Base-by-base conservation (phyloP, 2,113 vertebrate genomes). In the Cebidichthys violaceus region DNA sequence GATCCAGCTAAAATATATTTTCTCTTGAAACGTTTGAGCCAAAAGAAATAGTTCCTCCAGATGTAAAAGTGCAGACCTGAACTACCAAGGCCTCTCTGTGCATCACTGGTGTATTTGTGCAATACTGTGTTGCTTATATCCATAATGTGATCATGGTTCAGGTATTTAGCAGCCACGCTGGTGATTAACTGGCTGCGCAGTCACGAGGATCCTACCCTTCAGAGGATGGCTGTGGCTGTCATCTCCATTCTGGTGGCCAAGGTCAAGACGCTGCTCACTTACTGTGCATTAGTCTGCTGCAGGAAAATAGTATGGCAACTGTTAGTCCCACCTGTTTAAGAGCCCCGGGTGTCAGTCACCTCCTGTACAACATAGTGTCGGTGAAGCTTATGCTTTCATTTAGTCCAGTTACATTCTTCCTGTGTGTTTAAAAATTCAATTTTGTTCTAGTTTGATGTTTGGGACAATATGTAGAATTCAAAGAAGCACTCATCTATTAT, bases 161-260 rank as follows among this genome's bases (percentile, higher is more conserved):
- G 98, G 88, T 99, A 97, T 94, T 96, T 97, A 90, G 97, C 97
- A 27, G 96, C 96, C 86, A 97, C 96, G 83, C 96, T 98, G 92
- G 97, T 97, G 85, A 98, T 99, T 96, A 96, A 96, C 91, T 97
- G 96, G 96, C 93, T 99, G 70, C 97, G 96, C 79, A 97, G 96
- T 92, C 96, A 97, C 22, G 96, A 97, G 83, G 97, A 99, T 87
- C 96, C 96, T 77, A 96, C 96, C 74, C 96, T 99, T 92, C 97
- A 97, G 92, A 96, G 96, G 86, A 97, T 98, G 96, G 96, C 97
- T 4, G 97, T 99, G 79, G 97, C 97, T 18, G 96, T 99, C 78
- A 96, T 99, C 91, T 97, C 97, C 77, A 95, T 98, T 89, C 94
- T 99, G 81, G 96, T 98, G 87, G 96, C 96, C 85, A 97, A 98